These are phyloP conservation scores for Drosophila subpulchrella DNA, from an alignment of 1,140 invertebrate genomes.

Conservation along the genomic window DNA sequence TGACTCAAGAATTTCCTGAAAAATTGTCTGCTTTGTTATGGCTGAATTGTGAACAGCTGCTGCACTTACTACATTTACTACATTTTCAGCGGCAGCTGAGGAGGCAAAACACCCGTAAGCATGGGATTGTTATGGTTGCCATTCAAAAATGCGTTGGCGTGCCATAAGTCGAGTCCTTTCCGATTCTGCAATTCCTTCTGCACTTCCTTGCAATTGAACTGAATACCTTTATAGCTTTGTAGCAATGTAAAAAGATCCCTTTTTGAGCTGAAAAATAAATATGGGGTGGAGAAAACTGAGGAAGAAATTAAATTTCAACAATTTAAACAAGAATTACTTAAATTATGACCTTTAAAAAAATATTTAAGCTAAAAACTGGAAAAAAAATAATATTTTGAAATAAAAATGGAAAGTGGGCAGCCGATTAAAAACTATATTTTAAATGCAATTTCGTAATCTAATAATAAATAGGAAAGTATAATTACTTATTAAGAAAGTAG, in stretches of 20 bases:
- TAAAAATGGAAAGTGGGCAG: too few relatives aligned
- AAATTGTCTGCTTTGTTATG: slow-evolving; percentile 45
- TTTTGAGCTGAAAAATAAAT: not conserved
- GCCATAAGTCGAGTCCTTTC: not conserved
- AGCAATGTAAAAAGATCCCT: not conserved
- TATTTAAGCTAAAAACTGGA: too few relatives aligned
- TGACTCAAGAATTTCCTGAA: slow-evolving; percentile 75
- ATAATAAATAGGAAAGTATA: too few relatives aligned
- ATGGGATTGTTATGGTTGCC: slow-evolving; percentile 18
- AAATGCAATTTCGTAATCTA: too few relatives aligned
- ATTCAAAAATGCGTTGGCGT: slow-evolving; percentile 4
- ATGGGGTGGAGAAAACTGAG: too few relatives aligned
- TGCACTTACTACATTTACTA: slow-evolving; percentile 34
- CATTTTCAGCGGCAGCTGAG: not conserved
- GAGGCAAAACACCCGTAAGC: slow-evolving; percentile 1
- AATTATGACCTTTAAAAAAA: too few relatives aligned
- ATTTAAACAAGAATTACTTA: too few relatives aligned
- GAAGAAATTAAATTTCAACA: too few relatives aligned
- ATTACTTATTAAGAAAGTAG: too few relatives aligned
- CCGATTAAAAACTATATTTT: too few relatives aligned
- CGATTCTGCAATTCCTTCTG: not conserved
- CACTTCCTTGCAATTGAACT: not conserved
- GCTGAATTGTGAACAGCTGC: slow-evolving; percentile 45
- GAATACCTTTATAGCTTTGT: not conserved
- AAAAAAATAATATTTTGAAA: too few relatives aligned